Percentiles rank a stretch among this genome's conserved stretches.
These are phyloP conservation scores for Anguilla rostrata DNA, from an alignment of 2,113 vertebrate species.

Conservation along the genomic window DNA sequence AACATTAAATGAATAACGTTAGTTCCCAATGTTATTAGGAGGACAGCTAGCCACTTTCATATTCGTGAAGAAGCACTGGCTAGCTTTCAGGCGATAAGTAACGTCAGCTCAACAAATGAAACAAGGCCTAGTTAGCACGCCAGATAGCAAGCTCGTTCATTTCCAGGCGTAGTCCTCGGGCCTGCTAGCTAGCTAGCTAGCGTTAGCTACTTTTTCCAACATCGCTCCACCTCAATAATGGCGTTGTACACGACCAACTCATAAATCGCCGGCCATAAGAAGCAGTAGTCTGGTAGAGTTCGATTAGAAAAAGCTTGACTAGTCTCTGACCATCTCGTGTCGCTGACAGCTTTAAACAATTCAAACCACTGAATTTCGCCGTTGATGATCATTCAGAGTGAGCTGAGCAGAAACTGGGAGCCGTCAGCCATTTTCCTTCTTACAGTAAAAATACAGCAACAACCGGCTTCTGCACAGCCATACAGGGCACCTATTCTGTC, in stretches of 20 bases:
- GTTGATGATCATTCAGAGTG: conserved; percentile 48
- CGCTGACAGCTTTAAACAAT: neutral
- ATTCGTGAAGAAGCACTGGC: neutral
- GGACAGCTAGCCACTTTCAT: neutral
- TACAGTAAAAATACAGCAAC: conserved; percentile 28
- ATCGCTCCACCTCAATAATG: conserved; percentile 83
- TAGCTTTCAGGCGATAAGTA: neutral
- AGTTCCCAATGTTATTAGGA: neutral
- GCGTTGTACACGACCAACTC: conserved; percentile 62
- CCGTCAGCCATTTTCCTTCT: conserved; percentile 83
- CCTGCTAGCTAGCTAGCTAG: conserved; percentile 54
- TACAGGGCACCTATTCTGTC: neutral
- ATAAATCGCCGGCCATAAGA: neutral
- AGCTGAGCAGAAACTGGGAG: conserved; percentile 62
- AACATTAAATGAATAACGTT: neutral
- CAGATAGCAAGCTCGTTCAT: conserved; percentile 21
- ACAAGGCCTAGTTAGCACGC: conserved; percentile 48
- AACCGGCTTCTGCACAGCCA: conserved; percentile 31
- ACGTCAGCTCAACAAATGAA: conserved; percentile 26
- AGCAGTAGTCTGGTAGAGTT: neutral
- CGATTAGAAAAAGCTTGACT: neutral
- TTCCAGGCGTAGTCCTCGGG: conserved; percentile 69
- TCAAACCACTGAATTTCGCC: conserved; percentile 37
- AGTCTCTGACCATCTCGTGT: neutral
- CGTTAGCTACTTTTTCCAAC: conserved; percentile 26